Evolutionary conservation across 2,113 vertebrate genomes (phyloP).

Genomic region (Oxyura jamaicensis): DNA sequence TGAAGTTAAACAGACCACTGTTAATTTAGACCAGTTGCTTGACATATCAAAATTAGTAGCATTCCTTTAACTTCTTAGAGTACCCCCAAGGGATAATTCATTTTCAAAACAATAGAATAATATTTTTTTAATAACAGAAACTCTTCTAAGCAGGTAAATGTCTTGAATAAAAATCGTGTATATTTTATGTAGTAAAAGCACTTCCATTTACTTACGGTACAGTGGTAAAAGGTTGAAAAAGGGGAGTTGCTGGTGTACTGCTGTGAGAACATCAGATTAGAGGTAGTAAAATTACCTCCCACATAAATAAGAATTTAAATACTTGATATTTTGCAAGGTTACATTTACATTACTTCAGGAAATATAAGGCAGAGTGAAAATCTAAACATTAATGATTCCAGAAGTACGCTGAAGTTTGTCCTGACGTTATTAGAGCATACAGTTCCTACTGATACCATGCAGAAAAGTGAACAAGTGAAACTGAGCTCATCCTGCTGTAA

Average conservation of each 20-base stretch:
- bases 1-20: constrained; percentile 47
- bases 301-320: constrained; percentile 64
- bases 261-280: constrained; percentile 71
- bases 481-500: constrained; percentile 25
- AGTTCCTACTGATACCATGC: neutral
- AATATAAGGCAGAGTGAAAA: constrained; percentile 35
- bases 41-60: constrained; percentile 53
- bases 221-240: constrained; percentile 55
- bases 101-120: constrained; percentile 70
- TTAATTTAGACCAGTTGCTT: constrained; percentile 56
- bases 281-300: constrained; percentile 58
- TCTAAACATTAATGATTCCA: neutral
- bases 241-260: constrained; percentile 23
- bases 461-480: constrained; percentile 18
- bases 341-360: constrained; percentile 63
- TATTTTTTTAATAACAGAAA: constrained; percentile 64
- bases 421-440: neutral
- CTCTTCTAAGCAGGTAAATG: constrained; percentile 36
- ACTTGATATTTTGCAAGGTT: constrained; percentile 62
- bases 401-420: neutral
- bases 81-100: constrained; percentile 56
- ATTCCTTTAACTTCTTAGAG: constrained; percentile 56
- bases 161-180: constrained; percentile 48
- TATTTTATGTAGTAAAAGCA: constrained; percentile 47
- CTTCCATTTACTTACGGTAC: constrained; percentile 45